phyloP scores from a whole-genome alignment of 35 echinoderm and acorn worm genomes.

The Strongylocentrotus purpuratus region DNA sequence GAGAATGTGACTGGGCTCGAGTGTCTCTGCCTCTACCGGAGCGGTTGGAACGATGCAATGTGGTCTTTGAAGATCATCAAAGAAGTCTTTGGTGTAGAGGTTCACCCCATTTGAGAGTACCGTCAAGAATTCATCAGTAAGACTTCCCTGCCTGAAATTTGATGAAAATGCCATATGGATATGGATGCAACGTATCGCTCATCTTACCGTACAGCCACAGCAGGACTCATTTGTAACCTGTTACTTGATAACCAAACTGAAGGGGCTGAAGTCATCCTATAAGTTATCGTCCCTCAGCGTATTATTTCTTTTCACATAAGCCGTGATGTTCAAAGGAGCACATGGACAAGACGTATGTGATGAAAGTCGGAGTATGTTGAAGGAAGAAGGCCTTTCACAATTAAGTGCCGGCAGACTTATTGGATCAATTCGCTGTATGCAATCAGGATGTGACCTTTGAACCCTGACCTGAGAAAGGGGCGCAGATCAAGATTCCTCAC shows the following conservation, averaged over 20 bases:
- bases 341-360: not conserved
- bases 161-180: not conserved
- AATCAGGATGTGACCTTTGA: not conserved
- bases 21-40: not conserved
- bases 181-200: not conserved
- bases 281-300: not conserved
- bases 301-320: not conserved
- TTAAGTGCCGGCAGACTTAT: not conserved
- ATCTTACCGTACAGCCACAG: not conserved
- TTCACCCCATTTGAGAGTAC: not conserved
- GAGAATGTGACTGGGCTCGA: not conserved
- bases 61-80: not conserved
- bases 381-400: not conserved
- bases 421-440: not conserved
- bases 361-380: not conserved
- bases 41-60: not conserved
- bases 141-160: not conserved
- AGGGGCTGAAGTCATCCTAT: not conserved
- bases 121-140: not conserved
- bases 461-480: not conserved
- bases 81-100: not conserved
- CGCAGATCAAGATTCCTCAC: not conserved
- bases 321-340: not conserved
- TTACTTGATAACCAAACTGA: not conserved
- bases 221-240: not conserved